phyloP scores from a whole-genome alignment of 2,113 vertebrate species.

The Lynx canadensis region DNA sequence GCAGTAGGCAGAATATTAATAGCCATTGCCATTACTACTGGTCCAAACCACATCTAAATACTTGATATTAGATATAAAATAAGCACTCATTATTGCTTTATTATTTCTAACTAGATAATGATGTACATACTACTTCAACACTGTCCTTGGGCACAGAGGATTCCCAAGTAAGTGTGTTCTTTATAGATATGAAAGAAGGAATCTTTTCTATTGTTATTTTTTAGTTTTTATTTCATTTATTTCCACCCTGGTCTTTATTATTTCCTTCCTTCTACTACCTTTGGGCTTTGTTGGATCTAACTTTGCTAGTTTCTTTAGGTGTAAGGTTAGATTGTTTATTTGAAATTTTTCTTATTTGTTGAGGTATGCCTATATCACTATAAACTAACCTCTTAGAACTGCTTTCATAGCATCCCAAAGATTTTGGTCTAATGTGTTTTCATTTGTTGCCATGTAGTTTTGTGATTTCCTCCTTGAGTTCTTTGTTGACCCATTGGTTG shows the following conservation, averaged over 20 bases:
- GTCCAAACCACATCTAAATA: conserved; percentile 1
- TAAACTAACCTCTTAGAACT: background rate
- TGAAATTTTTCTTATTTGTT: background rate
- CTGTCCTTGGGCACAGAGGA: conserved; percentile 67
- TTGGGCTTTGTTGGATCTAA: background rate
- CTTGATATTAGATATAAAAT: background rate
- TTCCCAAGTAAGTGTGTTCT: conserved; percentile 85
- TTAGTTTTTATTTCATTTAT: background rate
- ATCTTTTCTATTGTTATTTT: background rate
- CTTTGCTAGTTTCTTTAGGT: background rate
- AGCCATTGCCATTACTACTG: background rate
- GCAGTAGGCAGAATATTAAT: background rate
- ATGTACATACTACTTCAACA: conserved; percentile 63
- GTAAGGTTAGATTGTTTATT: background rate
- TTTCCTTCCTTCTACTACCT: background rate
- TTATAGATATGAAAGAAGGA: conserved; percentile 11
- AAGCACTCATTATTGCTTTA: conserved; percentile 50
- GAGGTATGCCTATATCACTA: background rate
- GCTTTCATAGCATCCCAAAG: background rate
- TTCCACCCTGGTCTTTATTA: background rate
- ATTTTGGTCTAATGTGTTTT: background rate
- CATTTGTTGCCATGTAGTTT: background rate
- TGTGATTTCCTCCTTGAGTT: background rate
- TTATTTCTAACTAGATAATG: conserved; percentile 78
- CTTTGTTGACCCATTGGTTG: background rate